Evolutionary conservation across 1,140 invertebrate genomes (phyloP).

Genomic region (Pseudomyrmex sp.): DNA sequence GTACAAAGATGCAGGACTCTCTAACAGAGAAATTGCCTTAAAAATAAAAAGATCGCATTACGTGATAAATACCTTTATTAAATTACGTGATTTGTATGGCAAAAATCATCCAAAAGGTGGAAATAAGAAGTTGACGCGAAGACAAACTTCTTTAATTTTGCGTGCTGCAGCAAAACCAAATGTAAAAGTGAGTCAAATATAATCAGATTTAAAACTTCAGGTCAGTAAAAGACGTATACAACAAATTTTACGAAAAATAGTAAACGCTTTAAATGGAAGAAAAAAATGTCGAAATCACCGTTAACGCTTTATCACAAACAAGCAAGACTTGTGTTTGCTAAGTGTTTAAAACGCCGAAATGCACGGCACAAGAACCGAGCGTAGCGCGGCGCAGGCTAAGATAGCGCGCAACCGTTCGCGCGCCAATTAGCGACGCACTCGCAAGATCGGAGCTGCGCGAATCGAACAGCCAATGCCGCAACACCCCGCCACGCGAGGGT

Average conservation of each 20-base stretch:
- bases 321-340: too few species aligned
- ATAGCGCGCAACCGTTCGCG: too few species aligned
- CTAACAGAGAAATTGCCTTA: not conserved
- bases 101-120: slow-evolving; percentile 3
- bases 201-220: not conserved
- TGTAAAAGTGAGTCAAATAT: not conserved
- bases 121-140: not conserved
- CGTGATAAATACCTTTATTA: slow-evolving; percentile 10
- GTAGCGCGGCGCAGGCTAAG: too few species aligned
- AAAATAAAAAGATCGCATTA: not conserved
- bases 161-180: not conserved
- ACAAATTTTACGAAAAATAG: not conserved
- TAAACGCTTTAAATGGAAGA: not conserved
- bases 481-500: too few species aligned
- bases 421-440: too few species aligned
- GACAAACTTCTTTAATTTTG: not conserved
- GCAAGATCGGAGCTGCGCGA: too few species aligned
- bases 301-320: not conserved
- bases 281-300: not conserved
- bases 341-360: too few species aligned
- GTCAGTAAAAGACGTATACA: not conserved
- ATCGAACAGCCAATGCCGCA: too few species aligned
- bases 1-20: not conserved
- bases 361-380: too few species aligned
- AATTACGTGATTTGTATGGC: not conserved